These are phyloP conservation scores for Diprion similis DNA, from an alignment of 1,140 invertebrate species.

Conservation along the genomic window DNA sequence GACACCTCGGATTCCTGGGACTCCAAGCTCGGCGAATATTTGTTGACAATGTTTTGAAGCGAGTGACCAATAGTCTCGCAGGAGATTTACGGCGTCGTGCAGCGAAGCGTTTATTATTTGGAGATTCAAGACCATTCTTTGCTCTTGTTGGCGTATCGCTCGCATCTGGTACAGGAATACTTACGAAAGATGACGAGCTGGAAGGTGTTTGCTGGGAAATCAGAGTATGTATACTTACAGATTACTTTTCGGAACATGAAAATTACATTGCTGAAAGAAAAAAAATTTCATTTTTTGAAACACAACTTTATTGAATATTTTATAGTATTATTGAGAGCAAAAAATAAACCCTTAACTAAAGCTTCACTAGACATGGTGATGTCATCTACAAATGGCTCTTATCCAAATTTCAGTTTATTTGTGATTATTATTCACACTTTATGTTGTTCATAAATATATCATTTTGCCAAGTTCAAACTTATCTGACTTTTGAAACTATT, in stretches of 20 bases:
- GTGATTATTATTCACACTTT: neutral
- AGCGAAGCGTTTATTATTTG: constrained; percentile 69
- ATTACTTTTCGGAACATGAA: neutral
- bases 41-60: constrained; percentile 73
- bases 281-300: neutral
- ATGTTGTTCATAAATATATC: neutral
- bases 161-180: constrained; percentile 74
- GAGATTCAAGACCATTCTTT: constrained; percentile 77
- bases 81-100: constrained; percentile 69
- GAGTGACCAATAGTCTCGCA: constrained; percentile 71
- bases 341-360: too few relatives aligned
- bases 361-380: neutral
- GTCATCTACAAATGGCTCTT: neutral
- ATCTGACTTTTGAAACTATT: too few relatives aligned
- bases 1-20: constrained; percentile 63
- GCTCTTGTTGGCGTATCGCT: constrained; percentile 78
- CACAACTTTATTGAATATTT: neutral
- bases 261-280: too few relatives aligned
- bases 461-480: too few relatives aligned
- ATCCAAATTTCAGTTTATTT: neutral
- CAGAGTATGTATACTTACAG: constrained; percentile 57
- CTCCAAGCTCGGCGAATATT: constrained; percentile 70
- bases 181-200: constrained; percentile 82
- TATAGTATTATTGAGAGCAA: too few relatives aligned
- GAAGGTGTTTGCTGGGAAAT: constrained; percentile 84